These are phyloP conservation scores for Phyllotreta striolata DNA, from an alignment of 2,888 invertebrate genomes.

Conservation along the genomic window DNA sequence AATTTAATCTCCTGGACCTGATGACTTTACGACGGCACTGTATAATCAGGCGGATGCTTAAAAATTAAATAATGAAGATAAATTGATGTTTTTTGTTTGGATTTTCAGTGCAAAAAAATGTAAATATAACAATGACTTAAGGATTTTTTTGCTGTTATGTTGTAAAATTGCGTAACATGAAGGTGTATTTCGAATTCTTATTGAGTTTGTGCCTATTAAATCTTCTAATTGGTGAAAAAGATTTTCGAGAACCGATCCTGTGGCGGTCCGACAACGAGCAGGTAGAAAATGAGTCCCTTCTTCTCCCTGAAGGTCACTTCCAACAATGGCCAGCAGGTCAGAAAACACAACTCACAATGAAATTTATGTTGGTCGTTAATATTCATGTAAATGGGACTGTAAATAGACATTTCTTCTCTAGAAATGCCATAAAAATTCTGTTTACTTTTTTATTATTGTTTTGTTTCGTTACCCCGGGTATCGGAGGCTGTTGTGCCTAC, in stretches of 20 bases:
- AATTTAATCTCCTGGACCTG: too few species aligned
- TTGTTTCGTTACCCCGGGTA: conserved; percentile 18
- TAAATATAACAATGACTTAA: not conserved
- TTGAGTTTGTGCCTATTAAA: not conserved
- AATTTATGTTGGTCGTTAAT: conserved; percentile 52
- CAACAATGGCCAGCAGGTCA: conserved; percentile 50
- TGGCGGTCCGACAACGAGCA: conserved; percentile 39
- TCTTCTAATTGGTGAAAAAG: conserved; percentile 1
- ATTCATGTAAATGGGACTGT: conserved; percentile 49
- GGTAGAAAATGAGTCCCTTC: conserved; percentile 45
- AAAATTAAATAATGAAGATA: too few species aligned
- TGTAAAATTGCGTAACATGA: not conserved
- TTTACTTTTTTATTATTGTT: conserved; percentile 44
- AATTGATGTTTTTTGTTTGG: too few species aligned
- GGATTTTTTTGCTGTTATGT: not conserved
- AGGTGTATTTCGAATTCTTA: not conserved
- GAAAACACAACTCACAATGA: conserved; percentile 47
- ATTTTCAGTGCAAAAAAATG: not conserved
- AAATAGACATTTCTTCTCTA: conserved; percentile 48
- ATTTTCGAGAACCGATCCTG: conserved; percentile 9
- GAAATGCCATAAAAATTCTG: conserved; percentile 45
- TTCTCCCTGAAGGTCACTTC: conserved; percentile 45
- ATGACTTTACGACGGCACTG: too few species aligned
- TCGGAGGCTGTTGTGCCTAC: conserved; percentile 18
- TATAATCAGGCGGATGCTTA: too few species aligned